Evolutionary conservation across 2,888 invertebrate species (phyloP).

Genomic region (Hofmannophila pseudospretella): DNA sequence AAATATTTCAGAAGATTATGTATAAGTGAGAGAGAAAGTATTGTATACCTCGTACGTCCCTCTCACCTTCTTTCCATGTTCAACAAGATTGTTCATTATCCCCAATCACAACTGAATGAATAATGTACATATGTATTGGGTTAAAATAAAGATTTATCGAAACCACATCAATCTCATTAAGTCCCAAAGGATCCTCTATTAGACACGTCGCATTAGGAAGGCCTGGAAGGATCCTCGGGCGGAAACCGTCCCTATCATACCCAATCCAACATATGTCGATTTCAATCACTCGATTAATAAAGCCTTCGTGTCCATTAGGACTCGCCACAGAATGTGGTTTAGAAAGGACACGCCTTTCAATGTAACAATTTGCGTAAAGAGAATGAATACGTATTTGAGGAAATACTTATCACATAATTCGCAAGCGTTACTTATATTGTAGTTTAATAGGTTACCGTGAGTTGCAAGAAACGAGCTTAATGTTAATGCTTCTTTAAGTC

Average conservation of each 20-base stretch:
- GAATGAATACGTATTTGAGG: no score
- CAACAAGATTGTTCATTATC: no score
- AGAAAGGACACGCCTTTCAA: constrained; percentile 8
- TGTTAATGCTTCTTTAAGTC: no score
- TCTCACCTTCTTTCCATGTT: no score
- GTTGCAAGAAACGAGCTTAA: no score
- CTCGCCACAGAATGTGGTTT: constrained; percentile 12
- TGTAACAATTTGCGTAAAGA: not conserved
- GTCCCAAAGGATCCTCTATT: constrained; percentile 42
- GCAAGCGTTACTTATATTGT: no score
- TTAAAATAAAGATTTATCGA: constrained; percentile 32
- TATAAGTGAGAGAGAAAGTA: no score
- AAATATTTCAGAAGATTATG: no score
- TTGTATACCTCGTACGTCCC: no score
- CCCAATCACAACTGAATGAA: not conserved
- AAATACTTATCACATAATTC: no score
- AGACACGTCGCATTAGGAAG: constrained; percentile 51
- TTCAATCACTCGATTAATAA: constrained; percentile 51
- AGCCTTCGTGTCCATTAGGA: constrained; percentile 17
- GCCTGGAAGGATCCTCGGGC: constrained; percentile 30
- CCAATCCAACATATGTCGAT: constrained; percentile 52
- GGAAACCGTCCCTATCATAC: constrained; percentile 44
- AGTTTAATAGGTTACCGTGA: no score
- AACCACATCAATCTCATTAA: constrained; percentile 47
- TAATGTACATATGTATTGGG: constrained; percentile 10